These are phyloP conservation scores for Psilanteris sp. DNA, from an alignment of 1,140 invertebrate species.

Conservation along the genomic window DNA sequence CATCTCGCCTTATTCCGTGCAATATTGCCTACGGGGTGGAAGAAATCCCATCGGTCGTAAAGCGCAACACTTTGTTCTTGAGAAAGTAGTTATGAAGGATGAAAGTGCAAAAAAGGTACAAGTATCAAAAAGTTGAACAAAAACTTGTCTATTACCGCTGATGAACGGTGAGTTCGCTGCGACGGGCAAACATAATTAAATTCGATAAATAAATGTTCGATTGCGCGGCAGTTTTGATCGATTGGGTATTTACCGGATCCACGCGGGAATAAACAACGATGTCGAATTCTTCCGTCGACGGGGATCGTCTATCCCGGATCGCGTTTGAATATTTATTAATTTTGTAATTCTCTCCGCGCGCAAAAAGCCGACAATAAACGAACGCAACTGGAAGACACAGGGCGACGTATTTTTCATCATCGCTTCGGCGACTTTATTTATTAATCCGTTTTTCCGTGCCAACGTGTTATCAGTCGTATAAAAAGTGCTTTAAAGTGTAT, in stretches of 20 bases:
- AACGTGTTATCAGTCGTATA: slow-evolving; percentile 26
- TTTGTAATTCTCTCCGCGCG: slow-evolving; percentile 3
- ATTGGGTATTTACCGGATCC: too few relatives aligned
- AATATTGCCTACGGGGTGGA: slow-evolving; percentile 45
- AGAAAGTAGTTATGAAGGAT: slow-evolving; percentile 45
- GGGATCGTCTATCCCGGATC: slow-evolving; percentile 14
- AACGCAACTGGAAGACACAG: slow-evolving; percentile 15
- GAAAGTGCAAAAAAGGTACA: slow-evolving; percentile 16
- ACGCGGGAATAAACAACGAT: too few relatives aligned
- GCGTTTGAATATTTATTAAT: slow-evolving; percentile 24
- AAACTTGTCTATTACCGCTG: slow-evolving; percentile 25
- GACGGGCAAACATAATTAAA: slow-evolving; percentile 43
- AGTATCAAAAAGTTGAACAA: slow-evolving; percentile 22
- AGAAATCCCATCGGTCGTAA: slow-evolving; percentile 56
- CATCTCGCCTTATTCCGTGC: slow-evolving; percentile 46
- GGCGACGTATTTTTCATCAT: slow-evolving; percentile 16
- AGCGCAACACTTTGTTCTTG: slow-evolving; percentile 53
- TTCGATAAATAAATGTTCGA: slow-evolving; percentile 27
- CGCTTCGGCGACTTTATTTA: slow-evolving; percentile 8
- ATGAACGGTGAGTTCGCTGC: slow-evolving; percentile 4
- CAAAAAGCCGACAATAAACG: slow-evolving; percentile 24
- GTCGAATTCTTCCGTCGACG: not conserved
- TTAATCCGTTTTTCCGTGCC: slow-evolving; percentile 21
- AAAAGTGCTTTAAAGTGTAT: slow-evolving; percentile 25
- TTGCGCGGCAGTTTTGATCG: slow-evolving; percentile 10